phyloP scores from a whole-genome alignment of 2,888 invertebrate species.

The Anorthoa munda region DNA sequence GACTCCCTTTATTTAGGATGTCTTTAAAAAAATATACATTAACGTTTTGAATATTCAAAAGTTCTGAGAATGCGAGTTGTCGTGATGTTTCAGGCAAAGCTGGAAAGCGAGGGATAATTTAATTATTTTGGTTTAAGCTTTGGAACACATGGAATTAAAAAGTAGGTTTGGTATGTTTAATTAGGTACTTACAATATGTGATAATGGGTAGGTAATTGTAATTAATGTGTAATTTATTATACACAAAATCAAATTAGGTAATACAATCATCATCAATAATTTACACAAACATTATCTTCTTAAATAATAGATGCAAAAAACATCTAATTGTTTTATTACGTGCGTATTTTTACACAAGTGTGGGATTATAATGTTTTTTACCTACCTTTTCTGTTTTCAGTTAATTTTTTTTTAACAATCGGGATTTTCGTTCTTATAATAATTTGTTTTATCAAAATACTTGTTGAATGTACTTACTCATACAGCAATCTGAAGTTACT shows the following conservation, averaged over 20 bases:
- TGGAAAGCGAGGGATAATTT: constrained; percentile 22
- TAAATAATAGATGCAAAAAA: too few species aligned
- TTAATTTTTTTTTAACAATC: too few species aligned
- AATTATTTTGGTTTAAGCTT: constrained; percentile 36
- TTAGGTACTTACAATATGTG: not conserved
- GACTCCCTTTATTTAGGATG: constrained; percentile 70
- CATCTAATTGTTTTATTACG: too few species aligned
- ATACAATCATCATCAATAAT: not conserved
- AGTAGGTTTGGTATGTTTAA: not conserved
- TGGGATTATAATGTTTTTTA: too few species aligned
- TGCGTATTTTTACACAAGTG: too few species aligned
- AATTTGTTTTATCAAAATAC: too few species aligned
- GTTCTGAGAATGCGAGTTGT: constrained; percentile 45
- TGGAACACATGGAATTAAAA: not conserved
- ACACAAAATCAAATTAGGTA: too few species aligned
- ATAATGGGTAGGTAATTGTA: not conserved
- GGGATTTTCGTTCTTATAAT: too few species aligned
- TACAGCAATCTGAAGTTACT: not conserved
- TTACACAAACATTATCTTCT: not conserved
- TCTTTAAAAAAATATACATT: constrained; percentile 70
- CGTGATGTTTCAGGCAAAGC: constrained; percentile 54
- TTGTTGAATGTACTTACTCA: constrained; percentile 1
- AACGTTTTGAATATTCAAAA: constrained; percentile 63
- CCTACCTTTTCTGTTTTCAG: too few species aligned
- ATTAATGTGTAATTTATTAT: not conserved